Conservation (phyloP, 2,888 invertebrate genomes). For the Meta bourneti region DNA sequence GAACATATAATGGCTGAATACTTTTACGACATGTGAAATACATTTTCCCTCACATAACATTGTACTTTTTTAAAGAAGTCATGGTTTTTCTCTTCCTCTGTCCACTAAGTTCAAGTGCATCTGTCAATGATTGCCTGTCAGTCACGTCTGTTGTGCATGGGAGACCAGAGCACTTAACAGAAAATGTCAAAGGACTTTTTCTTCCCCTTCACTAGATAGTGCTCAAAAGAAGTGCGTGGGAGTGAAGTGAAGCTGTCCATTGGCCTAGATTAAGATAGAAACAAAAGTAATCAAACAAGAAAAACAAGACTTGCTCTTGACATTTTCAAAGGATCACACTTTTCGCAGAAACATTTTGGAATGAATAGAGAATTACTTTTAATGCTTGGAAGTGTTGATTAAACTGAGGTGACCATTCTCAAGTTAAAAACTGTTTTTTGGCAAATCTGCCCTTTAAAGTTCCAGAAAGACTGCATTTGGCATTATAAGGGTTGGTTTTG, state of each 20-base stretch:
- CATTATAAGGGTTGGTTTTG: no score
- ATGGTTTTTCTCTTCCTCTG: background rate
- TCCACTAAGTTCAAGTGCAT: slow-evolving; percentile 8
- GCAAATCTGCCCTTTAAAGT: no score
- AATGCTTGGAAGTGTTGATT: background rate
- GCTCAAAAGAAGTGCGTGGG: slow-evolving; percentile 33
- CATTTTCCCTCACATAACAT: background rate
- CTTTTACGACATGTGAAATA: background rate
- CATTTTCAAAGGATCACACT: background rate
- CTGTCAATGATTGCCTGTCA: slow-evolving; percentile 38
- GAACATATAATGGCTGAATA: background rate
- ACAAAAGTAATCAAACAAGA: background rate
- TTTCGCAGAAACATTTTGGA: background rate
- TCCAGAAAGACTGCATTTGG: no score
- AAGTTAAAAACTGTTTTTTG: no score
- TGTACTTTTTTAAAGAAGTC: no score
- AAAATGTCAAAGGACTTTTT: slow-evolving; percentile 33
- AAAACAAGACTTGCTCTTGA: background rate
- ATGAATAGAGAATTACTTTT: background rate
- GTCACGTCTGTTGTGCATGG: slow-evolving; percentile 15
- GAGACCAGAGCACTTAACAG: background rate
- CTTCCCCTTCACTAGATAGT: slow-evolving; percentile 3
- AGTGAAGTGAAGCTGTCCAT: background rate
- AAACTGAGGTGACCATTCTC: background rate
- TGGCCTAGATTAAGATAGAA: background rate